Base-by-base conservation (phyloP, 2,113 vertebrate genomes). In the Nesospiza acunhae region DNA sequence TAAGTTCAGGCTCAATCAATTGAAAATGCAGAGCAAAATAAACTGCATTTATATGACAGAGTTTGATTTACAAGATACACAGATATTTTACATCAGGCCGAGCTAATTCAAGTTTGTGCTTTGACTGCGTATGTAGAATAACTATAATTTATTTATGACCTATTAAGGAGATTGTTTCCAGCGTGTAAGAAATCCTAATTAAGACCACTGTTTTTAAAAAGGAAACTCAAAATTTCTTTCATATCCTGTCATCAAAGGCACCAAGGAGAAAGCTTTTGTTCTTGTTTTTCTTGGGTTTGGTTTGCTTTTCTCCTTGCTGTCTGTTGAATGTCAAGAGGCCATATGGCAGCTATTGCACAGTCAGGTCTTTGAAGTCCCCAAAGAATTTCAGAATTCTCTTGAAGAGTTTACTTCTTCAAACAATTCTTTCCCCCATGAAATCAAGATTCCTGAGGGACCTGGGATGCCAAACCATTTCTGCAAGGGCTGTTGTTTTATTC, bases 1-100 rank as follows among this genome's bases (percentile, higher is more conserved):
- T 87, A 47, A 44, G 82, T 91, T 95, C 78, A 93, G 76, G 69
- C 96, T 96, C 90, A 96, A 95, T 96, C 93, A 96, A 68, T 96
- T 90, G 96, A 96, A 95, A 97, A 95, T 68, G 37, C 88, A 90
- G 74, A 30, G 46, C 10, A 23, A 86, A 95, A 80, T 41, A 77
- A 50, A 50, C 49, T 86, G 62, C 58, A 75, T 95, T 95, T 72
- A 95, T 75, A 95, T 75, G 82, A 87, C 63, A 90, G 33, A 52
- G 59, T 93, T 72, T 94, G 75, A 42, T 80, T 93, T 96, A 80
- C 49, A 94, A 90, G 69, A 95, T 37, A 44, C 30, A 67, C 52
- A 86, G 53, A 58, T 77, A 62, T 72, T 95, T 93, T 91, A 39
- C 68, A 80, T 64, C 79, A 88, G 58, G 18, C 66, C 66, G 66